These are phyloP conservation scores for Pollicipes pollicipes DNA, from an alignment of 1,140 invertebrate species.

Conservation along the genomic window DNA sequence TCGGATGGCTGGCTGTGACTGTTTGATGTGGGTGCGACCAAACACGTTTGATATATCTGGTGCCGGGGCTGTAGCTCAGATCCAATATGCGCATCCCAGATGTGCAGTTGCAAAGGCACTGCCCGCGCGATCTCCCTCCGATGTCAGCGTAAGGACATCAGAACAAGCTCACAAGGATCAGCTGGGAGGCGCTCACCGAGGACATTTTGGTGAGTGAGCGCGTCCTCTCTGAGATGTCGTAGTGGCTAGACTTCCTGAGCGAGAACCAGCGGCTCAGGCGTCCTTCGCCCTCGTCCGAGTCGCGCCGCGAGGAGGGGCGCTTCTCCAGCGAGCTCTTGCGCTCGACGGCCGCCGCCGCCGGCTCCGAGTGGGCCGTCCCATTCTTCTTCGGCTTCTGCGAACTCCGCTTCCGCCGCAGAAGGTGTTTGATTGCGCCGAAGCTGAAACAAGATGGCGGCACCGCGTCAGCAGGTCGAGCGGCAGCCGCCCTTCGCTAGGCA, in stretches of 20 bases:
- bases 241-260: slow-evolving; percentile 38
- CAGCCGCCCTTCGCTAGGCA: too few relatives aligned
- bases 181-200: not conserved
- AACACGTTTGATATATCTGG: too few relatives aligned
- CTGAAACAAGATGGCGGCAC: not conserved
- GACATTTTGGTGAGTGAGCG: not conserved
- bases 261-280: slow-evolving; percentile 60
- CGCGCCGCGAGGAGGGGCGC: too few relatives aligned
- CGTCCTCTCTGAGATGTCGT: not conserved
- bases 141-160: too few relatives aligned
- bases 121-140: too few relatives aligned
- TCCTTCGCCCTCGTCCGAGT: not conserved
- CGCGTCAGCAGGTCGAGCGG: too few relatives aligned
- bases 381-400: not conserved
- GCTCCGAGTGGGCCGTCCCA: not conserved
- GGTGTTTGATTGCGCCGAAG: not conserved
- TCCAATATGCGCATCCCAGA: too few relatives aligned
- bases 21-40: too few relatives aligned
- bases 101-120: too few relatives aligned
- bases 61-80: too few relatives aligned
- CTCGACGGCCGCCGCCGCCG: not conserved
- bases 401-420: not conserved
- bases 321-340: not conserved
- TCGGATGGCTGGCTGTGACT: too few relatives aligned
- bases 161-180: too few relatives aligned